Conservation (phyloP, 2,113 vertebrate genomes). For the Oncorhynchus tshawytscha region DNA sequence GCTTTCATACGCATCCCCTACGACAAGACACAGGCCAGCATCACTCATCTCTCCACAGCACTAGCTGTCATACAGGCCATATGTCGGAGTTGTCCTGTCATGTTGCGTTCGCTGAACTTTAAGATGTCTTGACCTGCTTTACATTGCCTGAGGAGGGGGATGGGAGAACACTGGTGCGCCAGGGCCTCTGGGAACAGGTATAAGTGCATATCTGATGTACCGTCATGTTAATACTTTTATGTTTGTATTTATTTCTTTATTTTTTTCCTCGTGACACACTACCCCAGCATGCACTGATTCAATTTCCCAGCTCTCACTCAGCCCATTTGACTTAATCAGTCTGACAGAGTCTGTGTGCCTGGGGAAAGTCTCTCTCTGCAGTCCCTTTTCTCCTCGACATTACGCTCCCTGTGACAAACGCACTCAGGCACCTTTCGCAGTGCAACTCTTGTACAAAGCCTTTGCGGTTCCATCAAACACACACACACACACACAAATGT, state of each 20-base stretch:
- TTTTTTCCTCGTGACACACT: constrained; percentile 51
- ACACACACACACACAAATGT: constrained; percentile 18
- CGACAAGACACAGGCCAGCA: constrained; percentile 50
- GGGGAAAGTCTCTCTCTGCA: constrained; percentile 73
- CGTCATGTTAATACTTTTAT: constrained; percentile 56
- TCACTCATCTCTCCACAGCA: constrained; percentile 65
- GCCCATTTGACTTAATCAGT: constrained; percentile 82
- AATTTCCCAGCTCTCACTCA: constrained; percentile 72
- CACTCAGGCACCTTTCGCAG: constrained; percentile 82
- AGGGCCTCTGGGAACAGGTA: constrained; percentile 59
- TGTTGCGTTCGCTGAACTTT: constrained; percentile 68
- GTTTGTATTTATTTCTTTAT: constrained; percentile 57
- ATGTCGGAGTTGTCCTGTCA: constrained; percentile 66
- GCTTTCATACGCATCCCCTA: constrained; percentile 29
- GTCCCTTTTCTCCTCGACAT: constrained; percentile 78
- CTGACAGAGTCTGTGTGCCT: constrained; percentile 88
- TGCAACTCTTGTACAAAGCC: constrained; percentile 50
- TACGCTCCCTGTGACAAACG: constrained; percentile 80
- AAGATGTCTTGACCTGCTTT: constrained; percentile 67
- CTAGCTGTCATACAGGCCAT: constrained; percentile 61
- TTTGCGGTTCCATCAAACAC: constrained; percentile 42
- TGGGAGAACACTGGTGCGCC: neutral
- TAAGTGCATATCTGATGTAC: constrained; percentile 51
- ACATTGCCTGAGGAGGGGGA: constrained; percentile 48
- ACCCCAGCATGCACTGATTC: constrained; percentile 62